Percentiles rank a stretch among this genome's conserved stretches.
These are phyloP conservation scores for Ladona fulva DNA, from an alignment of 1,140 invertebrate species.

Conservation along the genomic window DNA sequence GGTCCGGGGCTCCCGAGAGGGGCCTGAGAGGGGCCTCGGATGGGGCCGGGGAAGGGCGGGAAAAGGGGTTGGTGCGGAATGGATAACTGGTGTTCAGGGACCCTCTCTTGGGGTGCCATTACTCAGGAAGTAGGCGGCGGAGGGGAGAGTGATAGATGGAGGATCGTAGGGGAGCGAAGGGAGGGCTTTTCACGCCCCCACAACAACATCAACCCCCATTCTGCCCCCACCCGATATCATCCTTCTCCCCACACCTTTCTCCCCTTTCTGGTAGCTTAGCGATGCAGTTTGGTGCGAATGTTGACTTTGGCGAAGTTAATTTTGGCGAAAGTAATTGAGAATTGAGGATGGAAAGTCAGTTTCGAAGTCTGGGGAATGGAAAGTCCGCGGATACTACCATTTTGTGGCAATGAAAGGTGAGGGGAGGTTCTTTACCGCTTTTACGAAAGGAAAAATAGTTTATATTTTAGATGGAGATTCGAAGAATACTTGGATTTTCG, in stretches of 20 bases:
- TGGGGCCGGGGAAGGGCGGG: not conserved
- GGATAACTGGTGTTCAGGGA: constrained; percentile 19
- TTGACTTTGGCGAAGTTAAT: too few species aligned
- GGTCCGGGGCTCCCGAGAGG: not conserved
- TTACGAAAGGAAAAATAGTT: too few species aligned
- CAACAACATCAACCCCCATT: not conserved
- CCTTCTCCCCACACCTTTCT: not conserved
- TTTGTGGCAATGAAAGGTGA: too few species aligned
- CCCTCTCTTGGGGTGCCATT: constrained; percentile 17
- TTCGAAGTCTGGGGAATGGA: too few species aligned
- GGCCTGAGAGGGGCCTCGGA: not conserved
- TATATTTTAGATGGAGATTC: too few species aligned
- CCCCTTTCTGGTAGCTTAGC: not conserved
- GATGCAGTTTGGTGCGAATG: too few species aligned
- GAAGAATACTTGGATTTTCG: too few species aligned
- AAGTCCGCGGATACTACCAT: too few species aligned
- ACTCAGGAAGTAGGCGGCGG: constrained; percentile 16
- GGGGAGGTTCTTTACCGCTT: too few species aligned
- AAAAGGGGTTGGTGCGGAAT: not conserved
- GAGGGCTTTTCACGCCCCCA: not conserved
- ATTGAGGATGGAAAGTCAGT: too few species aligned
- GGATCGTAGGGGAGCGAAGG: not conserved
- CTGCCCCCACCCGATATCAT: not conserved
- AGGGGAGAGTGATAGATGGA: constrained; percentile 17
- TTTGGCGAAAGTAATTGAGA: too few species aligned